Percentiles rank a stretch among this genome's conserved stretches.
These are phyloP conservation scores for Molossus molossus DNA, from an alignment of 2,797 vertebrate species.

Conservation along the genomic window DNA sequence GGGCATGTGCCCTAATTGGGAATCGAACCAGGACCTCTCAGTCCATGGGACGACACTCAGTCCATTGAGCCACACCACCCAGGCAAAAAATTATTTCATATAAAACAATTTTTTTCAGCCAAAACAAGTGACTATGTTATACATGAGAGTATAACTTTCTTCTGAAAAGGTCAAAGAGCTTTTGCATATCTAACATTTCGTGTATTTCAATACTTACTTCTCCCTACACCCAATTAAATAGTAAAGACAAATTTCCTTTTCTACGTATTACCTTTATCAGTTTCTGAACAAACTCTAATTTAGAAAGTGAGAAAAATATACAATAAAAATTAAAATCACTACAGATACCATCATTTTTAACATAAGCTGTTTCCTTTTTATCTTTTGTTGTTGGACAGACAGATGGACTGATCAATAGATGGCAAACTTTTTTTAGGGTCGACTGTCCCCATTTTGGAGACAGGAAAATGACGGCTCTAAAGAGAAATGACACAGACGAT, in stretches of 20 bases:
- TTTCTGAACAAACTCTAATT: slow-evolving; percentile 30
- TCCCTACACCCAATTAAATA: neutral
- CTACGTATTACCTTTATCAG: neutral
- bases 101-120: slow-evolving; percentile 17
- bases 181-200: slow-evolving; percentile 12
- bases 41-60: no score
- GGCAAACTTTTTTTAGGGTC: neutral
- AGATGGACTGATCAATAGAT: neutral
- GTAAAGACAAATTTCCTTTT: slow-evolving; percentile 24
- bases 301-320: neutral
- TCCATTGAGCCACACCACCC: no score
- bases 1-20: no score
- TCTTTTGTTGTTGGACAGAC: neutral
- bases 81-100: neutral
- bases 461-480: neutral
- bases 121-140: neutral
- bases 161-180: neutral
- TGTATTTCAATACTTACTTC: slow-evolving; percentile 26
- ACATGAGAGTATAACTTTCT: neutral
- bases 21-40: no score
- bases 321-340: slow-evolving; percentile 19
- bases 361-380: neutral
- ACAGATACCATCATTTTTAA: neutral
- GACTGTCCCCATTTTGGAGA: neutral
- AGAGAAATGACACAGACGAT: neutral